Percentiles rank a stretch among this genome's conserved stretches.
These are phyloP conservation scores for Cydia pomonella DNA, from an alignment of 1,140 invertebrate genomes.

Conservation along the genomic window DNA sequence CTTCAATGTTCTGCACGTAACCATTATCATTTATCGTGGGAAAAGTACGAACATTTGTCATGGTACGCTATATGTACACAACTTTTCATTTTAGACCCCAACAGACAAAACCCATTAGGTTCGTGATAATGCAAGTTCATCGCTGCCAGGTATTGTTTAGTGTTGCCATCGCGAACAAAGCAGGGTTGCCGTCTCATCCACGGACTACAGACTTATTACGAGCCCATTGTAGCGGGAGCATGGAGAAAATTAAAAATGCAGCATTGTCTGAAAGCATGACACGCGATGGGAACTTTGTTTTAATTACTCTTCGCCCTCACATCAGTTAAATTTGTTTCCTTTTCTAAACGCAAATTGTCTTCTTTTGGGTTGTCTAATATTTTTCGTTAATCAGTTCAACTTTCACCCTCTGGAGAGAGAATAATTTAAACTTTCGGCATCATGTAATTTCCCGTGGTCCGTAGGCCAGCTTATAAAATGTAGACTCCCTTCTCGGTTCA, in stretches of 20 bases:
- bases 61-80: constrained; percentile 47
- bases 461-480: constrained; percentile 66
- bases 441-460: constrained; percentile 66
- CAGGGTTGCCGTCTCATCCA: constrained; percentile 69
- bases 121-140: constrained; percentile 75
- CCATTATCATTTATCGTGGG: constrained; percentile 50
- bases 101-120: constrained; percentile 74
- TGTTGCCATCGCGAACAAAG: constrained; percentile 65
- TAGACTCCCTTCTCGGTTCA: constrained; percentile 50
- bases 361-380: constrained; percentile 9
- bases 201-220: constrained; percentile 66
- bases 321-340: not conserved
- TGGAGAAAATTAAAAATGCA: constrained; percentile 75
- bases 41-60: constrained; percentile 60
- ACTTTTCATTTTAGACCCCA: constrained; percentile 62
- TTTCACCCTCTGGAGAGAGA: constrained; percentile 32
- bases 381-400: constrained; percentile 4
- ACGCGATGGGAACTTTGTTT: constrained; percentile 56
- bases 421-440: constrained; percentile 51
- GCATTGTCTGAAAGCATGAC: constrained; percentile 62
- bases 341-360: not conserved
- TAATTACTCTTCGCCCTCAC: constrained; percentile 32
- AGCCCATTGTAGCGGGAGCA: constrained; percentile 65
- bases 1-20: constrained; percentile 22
- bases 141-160: constrained; percentile 71